Conservation (phyloP, 2,888 invertebrate species). For the Aleiodes testaceus region DNA sequence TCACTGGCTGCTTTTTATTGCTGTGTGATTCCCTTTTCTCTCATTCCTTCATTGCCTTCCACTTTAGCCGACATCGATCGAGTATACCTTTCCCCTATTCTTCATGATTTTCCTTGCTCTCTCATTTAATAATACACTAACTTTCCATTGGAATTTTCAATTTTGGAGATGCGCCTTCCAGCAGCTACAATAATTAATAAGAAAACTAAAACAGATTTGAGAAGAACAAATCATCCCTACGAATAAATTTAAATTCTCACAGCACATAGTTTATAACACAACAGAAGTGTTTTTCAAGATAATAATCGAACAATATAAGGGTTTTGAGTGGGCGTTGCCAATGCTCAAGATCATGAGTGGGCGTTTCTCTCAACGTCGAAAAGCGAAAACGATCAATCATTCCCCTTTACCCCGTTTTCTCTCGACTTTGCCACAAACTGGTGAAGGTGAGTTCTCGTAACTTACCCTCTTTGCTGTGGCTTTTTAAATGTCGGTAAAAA, state of each 20-base stretch:
- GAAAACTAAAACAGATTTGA: background rate
- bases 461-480: constrained; percentile 30
- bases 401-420: constrained; percentile 24
- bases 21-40: constrained; percentile 32
- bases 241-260: background rate
- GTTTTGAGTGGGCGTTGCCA: constrained; percentile 39
- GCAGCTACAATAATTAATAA: no score
- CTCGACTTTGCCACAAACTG: constrained; percentile 42
- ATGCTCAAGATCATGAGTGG: constrained; percentile 40
- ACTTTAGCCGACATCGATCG: constrained; percentile 27
- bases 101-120: constrained; percentile 2
- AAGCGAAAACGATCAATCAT: constrained; percentile 56
- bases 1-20: constrained; percentile 10
- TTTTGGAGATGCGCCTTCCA: background rate
- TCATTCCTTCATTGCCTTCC: constrained; percentile 1
- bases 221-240: no score
- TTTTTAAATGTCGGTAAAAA: constrained; percentile 36
- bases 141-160: background rate
- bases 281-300: constrained; percentile 24
- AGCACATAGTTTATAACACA: constrained; percentile 15
- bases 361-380: constrained; percentile 53
- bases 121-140: constrained; percentile 5
- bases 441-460: constrained; percentile 37
- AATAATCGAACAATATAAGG: constrained; percentile 40
- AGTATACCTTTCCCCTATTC: background rate